Conservation (phyloP, 2,888 invertebrate genomes). For the Caenorhabditis sinica region DNA sequence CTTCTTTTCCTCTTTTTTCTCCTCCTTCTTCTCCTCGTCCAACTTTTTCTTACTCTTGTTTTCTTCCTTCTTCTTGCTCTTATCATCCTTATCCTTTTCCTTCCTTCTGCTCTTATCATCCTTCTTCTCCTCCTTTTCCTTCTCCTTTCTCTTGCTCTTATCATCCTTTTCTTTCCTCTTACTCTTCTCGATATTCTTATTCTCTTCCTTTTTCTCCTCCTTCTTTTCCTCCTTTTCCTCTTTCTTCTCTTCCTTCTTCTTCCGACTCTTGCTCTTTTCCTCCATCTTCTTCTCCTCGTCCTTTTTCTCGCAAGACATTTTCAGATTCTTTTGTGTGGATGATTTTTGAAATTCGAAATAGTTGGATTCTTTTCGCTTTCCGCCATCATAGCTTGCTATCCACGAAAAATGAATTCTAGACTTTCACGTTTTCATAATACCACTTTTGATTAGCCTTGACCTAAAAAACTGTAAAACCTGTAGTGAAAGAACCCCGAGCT, state of each 20-base stretch:
- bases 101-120: background rate
- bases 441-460: no score
- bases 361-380: background rate
- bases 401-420: no score
- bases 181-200: background rate
- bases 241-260: conserved; percentile 8
- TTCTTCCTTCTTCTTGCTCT: conserved; percentile 1
- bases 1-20: conserved; percentile 13
- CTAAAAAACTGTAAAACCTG: no score
- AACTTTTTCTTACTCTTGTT: conserved; percentile 7
- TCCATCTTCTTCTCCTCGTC: conserved; percentile 14
- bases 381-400: no score
- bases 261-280: background rate
- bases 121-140: background rate
- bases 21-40: conserved; percentile 22
- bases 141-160: background rate
- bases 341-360: background rate
- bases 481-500: no score
- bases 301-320: conserved; percentile 28
- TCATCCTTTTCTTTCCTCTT: background rate
- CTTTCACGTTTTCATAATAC: no score
- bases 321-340: background rate
- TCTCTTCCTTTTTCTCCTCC: conserved; percentile 1
- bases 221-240: conserved; percentile 1
- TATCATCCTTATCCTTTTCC: background rate